These are phyloP conservation scores for Hemibagrus guttatus DNA, from an alignment of 2,797 vertebrate species.

Conservation along the genomic window DNA sequence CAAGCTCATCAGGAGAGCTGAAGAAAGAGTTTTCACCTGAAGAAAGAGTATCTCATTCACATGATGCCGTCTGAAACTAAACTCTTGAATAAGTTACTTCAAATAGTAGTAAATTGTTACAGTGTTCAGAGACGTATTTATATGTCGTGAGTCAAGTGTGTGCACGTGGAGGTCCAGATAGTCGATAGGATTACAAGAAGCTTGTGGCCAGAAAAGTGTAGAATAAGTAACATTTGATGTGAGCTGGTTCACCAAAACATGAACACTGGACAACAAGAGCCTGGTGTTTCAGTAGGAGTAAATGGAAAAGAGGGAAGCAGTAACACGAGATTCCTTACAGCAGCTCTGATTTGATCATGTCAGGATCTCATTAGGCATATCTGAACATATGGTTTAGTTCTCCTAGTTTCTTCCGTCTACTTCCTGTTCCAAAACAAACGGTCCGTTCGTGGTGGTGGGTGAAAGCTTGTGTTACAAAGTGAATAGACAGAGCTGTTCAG, in stretches of 20 bases:
- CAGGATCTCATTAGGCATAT: background rate
- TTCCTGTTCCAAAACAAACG: too few species aligned
- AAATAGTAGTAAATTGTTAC: background rate
- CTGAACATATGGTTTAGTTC: background rate
- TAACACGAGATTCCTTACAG: background rate
- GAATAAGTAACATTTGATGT: background rate
- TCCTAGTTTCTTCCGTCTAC: background rate
- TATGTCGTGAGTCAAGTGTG: background rate
- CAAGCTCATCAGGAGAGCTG: background rate
- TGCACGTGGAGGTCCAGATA: background rate
- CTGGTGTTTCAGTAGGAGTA: background rate
- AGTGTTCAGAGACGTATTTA: background rate
- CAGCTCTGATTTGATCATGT: background rate
- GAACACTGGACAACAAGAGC: background rate
- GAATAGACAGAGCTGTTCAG: background rate
- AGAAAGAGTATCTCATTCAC: background rate
- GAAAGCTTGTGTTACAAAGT: background rate
- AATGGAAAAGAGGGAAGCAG: background rate
- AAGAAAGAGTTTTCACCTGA: too few species aligned
- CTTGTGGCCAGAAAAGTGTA: background rate
- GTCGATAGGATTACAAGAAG: background rate
- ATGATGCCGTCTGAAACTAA: background rate
- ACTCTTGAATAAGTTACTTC: background rate
- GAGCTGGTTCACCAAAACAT: too few species aligned
- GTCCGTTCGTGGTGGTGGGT: background rate